Base-by-base conservation (phyloP, 2,888 invertebrate genomes). In the Eucera pruinosa region DNA sequence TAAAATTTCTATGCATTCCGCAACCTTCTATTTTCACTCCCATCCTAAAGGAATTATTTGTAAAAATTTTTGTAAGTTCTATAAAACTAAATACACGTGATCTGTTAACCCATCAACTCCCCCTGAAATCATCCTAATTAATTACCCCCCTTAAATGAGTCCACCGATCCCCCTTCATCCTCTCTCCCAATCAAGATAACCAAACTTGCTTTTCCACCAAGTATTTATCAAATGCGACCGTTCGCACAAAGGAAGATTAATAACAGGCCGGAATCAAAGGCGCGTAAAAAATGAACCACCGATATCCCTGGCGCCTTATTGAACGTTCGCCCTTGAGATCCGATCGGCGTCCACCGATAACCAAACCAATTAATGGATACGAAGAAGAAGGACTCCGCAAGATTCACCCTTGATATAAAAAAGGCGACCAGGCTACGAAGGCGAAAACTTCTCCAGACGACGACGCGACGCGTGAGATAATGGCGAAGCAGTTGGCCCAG, bases 311-410 rank as follows among this genome's bases (percentile, higher is more conserved):
- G 57, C 36, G 60, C 47, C 33, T 68, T 68, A 79, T 78, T 78
- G 73, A 78, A 68, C 65, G 68, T 20, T 39, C 61, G 64, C 78
- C 64, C 64, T 61, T 55, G 61, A 68, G 57, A 69, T 57, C 58
- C 73, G 85, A 84, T 84, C 71, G 69, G 70, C 27, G 52, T 55
- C 69, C 50, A 33, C 30, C 79, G 81, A 83, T 85, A 83, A 67
- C 81, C 62, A 13, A 71, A 60, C 72, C 85, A 85, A 85, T 85
- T 85, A 85, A 85, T 85, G 75, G 57, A 65, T 68, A 70, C 62
- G 33, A 52, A 69, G 58, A 41, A 54, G 67, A 76, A 36, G 47
- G 45, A 61, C 61, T n/a, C 47, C 45, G 69, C 66, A 25, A 74
- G 57, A 81, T 83, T 67, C 79, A 75, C 72, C 70, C 9, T 74